These are phyloP conservation scores for Parapristionchus giblindavisi DNA, from an alignment of 2,888 invertebrate species.

Conservation along the genomic window DNA sequence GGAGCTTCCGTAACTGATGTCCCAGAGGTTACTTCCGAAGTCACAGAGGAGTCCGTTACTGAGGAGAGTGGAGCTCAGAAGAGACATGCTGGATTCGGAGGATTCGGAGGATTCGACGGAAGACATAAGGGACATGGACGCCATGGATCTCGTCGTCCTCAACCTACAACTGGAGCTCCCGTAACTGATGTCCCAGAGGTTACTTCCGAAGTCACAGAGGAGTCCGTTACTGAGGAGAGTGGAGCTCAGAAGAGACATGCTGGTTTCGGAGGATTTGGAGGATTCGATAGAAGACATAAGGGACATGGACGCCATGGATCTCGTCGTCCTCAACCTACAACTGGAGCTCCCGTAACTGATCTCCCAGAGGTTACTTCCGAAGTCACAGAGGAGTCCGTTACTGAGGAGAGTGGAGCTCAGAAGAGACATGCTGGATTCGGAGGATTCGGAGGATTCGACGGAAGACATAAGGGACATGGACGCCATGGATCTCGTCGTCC, in stretches of 20 bases:
- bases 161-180: background rate
- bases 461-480: background rate
- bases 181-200: background rate
- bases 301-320: slow-evolving; percentile 7
- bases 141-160: too few relatives aligned
- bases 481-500: too few relatives aligned
- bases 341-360: background rate
- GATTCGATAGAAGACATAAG: background rate
- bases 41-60: background rate
- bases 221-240: background rate
- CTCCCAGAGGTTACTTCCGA: background rate
- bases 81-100: slow-evolving; percentile 19
- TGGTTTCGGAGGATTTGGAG: slow-evolving; percentile 16
- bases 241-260: slow-evolving; percentile 7
- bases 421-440: slow-evolving; percentile 14
- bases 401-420: slow-evolving; percentile 4
- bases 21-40: background rate
- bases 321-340: background rate
- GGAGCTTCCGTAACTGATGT: background rate
- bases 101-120: slow-evolving; percentile 2
- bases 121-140: too few relatives aligned
- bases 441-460: background rate
- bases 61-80: slow-evolving; percentile 5
- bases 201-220: background rate
- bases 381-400: background rate